Conservation (phyloP, 1,140 invertebrate genomes). For the Cyclargus thomasi region DNA sequence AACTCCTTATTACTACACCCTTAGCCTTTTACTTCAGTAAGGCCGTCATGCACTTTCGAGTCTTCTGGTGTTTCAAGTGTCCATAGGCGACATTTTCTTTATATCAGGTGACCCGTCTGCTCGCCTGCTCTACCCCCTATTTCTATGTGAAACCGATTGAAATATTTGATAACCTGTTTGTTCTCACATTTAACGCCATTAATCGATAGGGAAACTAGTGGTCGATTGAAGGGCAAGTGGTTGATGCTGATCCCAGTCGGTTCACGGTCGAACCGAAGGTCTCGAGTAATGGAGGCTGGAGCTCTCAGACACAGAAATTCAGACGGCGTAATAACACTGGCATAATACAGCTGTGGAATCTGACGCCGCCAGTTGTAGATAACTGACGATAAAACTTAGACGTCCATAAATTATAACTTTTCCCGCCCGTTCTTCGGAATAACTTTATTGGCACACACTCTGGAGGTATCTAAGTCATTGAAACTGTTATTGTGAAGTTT, state of each 20-base stretch:
- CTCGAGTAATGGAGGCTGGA: neutral
- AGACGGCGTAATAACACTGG: neutral
- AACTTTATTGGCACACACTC: conserved; percentile 12
- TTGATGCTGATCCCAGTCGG: neutral
- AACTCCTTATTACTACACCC: too few relatives aligned
- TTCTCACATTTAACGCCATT: too few relatives aligned
- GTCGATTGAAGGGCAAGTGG: too few relatives aligned
- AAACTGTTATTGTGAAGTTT: neutral
- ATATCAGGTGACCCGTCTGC: too few relatives aligned
- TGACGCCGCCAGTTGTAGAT: conserved; percentile 4
- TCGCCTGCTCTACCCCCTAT: too few relatives aligned
- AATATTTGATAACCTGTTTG: too few relatives aligned
- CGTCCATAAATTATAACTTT: conserved; percentile 15
- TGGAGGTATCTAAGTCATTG: neutral
- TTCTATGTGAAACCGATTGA: too few relatives aligned
- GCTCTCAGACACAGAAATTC: neutral
- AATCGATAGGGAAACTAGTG: too few relatives aligned
- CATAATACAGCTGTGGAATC: neutral
- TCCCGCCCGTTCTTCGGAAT: neutral
- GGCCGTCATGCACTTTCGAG: too few relatives aligned
- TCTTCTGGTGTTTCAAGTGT: too few relatives aligned
- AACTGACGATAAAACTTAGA: conserved; percentile 15
- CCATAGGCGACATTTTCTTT: too few relatives aligned
- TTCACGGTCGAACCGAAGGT: neutral
- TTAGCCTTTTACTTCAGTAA: too few relatives aligned